These are phyloP conservation scores for Ptyas mucosa DNA, from an alignment of 2,113 vertebrate species.

Conservation along the genomic window DNA sequence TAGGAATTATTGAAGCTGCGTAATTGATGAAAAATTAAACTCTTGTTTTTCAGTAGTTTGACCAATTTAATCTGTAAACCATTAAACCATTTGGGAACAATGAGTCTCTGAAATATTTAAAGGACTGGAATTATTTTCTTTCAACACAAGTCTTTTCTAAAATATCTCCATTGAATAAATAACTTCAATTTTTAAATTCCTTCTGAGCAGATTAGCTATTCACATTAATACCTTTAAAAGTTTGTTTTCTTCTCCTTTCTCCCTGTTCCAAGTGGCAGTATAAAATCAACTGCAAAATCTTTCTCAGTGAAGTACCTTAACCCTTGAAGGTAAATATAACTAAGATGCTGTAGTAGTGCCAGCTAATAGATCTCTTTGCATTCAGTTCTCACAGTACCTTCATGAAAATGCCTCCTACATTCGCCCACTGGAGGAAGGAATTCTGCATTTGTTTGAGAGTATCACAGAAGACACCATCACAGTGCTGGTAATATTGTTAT, in stretches of 20 bases:
- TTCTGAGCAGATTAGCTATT: not conserved
- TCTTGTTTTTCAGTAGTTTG: not conserved
- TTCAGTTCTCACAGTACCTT: slow-evolving; percentile 91
- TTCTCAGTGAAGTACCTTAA: not conserved
- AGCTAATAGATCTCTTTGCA: slow-evolving; percentile 16
- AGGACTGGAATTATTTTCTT: not conserved
- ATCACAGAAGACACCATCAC: slow-evolving; percentile 95
- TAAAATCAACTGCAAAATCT: not conserved
- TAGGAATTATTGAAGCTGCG: not conserved
- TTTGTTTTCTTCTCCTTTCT: not conserved
- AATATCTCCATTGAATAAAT: not conserved
- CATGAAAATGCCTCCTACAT: slow-evolving; percentile 94
- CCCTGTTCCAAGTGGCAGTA: not conserved
- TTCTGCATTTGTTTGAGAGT: slow-evolving; percentile 88
- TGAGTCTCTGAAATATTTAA: not conserved
- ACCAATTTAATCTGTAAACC: not conserved
- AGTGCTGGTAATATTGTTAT: slow-evolving; percentile 78
- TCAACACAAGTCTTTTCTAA: not conserved
- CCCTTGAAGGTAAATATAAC: not conserved
- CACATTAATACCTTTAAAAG: not conserved
- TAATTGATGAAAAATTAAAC: not conserved
- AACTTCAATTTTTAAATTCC: not conserved
- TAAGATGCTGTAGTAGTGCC: not conserved
- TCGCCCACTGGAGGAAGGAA: slow-evolving; percentile 94
- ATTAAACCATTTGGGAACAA: not conserved